These are phyloP conservation scores for Drosophila tsacasi DNA, from an alignment of 1,140 invertebrate species.

Conservation along the genomic window DNA sequence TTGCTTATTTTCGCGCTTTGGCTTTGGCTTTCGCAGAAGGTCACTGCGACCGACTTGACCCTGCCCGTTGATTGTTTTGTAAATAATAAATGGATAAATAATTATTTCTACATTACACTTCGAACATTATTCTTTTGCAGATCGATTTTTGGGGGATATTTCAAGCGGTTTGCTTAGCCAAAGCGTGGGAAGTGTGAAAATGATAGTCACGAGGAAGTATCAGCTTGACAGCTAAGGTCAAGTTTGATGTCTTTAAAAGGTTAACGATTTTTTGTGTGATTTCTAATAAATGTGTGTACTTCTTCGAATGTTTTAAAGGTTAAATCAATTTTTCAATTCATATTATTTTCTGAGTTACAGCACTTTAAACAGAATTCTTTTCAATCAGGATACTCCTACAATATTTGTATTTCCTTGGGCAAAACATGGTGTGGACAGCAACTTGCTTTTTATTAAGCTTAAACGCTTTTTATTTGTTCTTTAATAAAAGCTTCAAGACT, in stretches of 20 bases:
- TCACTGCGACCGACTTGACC: constrained; percentile 24
- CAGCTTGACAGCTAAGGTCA: not conserved
- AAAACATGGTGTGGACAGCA: not conserved
- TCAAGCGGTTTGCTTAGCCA: constrained; percentile 14
- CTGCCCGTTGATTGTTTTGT: constrained; percentile 43
- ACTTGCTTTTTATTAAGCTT: not conserved
- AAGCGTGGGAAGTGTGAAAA: not conserved
- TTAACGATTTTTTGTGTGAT: not conserved
- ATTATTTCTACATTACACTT: constrained; percentile 18
- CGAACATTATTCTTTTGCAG: not conserved
- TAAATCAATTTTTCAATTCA: not conserved
- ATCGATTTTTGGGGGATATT: not conserved
- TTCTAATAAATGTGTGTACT: accelerated
- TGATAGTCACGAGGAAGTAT: too few relatives aligned
- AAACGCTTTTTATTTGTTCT: not conserved
- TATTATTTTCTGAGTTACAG: not conserved
- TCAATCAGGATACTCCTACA: not conserved
- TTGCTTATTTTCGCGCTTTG: constrained; percentile 17
- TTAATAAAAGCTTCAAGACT: not conserved
- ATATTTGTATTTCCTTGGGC: not conserved
- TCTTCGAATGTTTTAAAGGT: not conserved
- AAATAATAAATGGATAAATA: constrained; percentile 60
- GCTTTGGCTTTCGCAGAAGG: constrained; percentile 13
- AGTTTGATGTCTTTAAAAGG: not conserved
- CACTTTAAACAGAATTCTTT: not conserved